Evolutionary conservation across 2,113 vertebrate species (phyloP), one percentile per base, ranked within the genome.

Genomic region (Menidia beryllina): DNA sequence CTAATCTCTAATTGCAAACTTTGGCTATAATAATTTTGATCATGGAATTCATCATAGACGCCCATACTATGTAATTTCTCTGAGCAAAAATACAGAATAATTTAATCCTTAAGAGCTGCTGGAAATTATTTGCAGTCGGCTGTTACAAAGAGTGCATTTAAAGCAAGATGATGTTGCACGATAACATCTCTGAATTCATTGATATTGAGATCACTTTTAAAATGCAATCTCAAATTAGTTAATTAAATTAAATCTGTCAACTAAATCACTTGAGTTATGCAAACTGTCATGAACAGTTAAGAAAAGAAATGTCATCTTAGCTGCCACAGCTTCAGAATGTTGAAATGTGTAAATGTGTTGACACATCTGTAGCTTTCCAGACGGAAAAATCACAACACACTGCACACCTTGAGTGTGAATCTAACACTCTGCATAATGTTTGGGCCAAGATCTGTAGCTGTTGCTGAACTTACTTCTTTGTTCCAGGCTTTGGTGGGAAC

Each of bases 401-500:
- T 62, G 34, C 55, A 73, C 70, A 81, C 77, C 61, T 86, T 77
- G 72, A 85, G 17, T 38, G 51, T 51, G 30, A 61, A 59, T 51
- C 49, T 51, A 26, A 72, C 79, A 53, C 56, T 9, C 30, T 54
- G 54, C 63, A 56, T 54, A 85, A 67, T 48, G 43, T 68, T 79
- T 90, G 69, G 52, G 77, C 51, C 43, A 26, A 70, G 71, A 79
- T 77, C 68, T 83, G 65, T 53, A 80, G 38, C 69, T 43, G 62
- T 70, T 65, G 61, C 45, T 62, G 53, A 88, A 83, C 75, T 64
- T 63, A 36, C 45, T 51, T 82, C 75, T 85, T 87, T 91, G 79
- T 90, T 91, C 34, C 59, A 72, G 72, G 84, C 74, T 86, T 84
- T 84, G 58, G 74, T 88, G 84, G 77, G 71, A 84, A 89, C 81